Percentiles rank a stretch among this genome's conserved stretches.
phyloP scores from a whole-genome alignment of 2,113 vertebrate species.

The Entelurus aequoreus region DNA sequence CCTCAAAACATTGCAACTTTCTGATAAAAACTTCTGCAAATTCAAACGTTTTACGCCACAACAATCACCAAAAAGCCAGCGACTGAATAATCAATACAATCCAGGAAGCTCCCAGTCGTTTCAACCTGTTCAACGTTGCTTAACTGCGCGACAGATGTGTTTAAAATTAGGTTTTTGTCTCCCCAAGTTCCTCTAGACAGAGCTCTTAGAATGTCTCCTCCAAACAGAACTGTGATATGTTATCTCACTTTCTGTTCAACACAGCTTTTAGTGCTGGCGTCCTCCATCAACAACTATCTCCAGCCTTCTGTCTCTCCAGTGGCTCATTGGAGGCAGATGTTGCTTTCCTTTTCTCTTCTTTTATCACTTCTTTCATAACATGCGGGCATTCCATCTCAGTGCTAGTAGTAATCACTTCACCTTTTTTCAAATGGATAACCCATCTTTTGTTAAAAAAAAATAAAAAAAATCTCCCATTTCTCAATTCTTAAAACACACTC shows the following conservation, averaged over 20 bases:
- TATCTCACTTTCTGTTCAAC: conserved; percentile 25
- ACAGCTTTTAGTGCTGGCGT: conserved; percentile 15
- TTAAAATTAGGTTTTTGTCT: background rate
- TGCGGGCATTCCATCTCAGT: background rate
- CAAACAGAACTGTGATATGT: conserved; percentile 8
- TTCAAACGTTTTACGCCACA: too few relatives aligned
- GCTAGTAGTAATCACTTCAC: too few relatives aligned
- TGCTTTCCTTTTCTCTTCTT: background rate
- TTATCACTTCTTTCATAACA: background rate
- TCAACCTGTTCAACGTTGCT: background rate
- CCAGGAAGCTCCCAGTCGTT: conserved; percentile 4
- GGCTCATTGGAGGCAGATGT: background rate
- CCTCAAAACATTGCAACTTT: too few relatives aligned
- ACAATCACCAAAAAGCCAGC: too few relatives aligned
- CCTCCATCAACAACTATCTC: conserved; percentile 28
- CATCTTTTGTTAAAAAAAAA: too few relatives aligned
- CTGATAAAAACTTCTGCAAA: too few relatives aligned
- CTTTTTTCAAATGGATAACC: background rate
- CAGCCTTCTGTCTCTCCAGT: conserved; percentile 33
- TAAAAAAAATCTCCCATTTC: too few relatives aligned
- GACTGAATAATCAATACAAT: conserved; percentile 4
- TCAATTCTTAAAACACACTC: background rate
- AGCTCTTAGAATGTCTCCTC: conserved; percentile 5
- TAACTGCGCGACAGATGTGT: background rate
- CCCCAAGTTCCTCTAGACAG: background rate